Percentiles rank a stretch among this genome's conserved stretches.
phyloP scores from a whole-genome alignment of 2,797 vertebrate genomes.

The Tympanoctomys barrerae region DNA sequence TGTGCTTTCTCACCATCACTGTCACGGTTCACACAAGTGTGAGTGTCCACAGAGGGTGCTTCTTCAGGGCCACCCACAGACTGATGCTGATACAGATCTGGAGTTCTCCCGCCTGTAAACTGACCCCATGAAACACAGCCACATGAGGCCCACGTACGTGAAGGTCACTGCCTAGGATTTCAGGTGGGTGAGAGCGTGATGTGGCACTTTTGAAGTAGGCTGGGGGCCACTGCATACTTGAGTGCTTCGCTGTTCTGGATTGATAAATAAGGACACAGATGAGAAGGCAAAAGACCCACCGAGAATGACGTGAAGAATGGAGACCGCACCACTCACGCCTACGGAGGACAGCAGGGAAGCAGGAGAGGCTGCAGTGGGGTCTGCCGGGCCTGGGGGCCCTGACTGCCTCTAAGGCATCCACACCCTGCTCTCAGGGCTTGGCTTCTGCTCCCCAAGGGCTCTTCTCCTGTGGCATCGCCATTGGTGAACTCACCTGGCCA shows the following conservation, averaged over 20 bases:
- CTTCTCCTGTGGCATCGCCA: background rate
- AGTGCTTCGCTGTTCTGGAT: background rate
- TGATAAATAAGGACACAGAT: background rate
- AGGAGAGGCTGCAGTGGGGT: background rate
- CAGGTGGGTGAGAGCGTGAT: background rate
- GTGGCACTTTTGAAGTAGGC: background rate
- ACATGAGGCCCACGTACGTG: accelerated
- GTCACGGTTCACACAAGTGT: background rate
- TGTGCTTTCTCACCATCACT: background rate
- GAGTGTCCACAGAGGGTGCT: background rate
- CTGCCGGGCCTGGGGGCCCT: background rate
- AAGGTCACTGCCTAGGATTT: background rate
- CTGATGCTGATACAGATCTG: background rate
- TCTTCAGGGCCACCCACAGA: background rate
- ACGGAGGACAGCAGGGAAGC: background rate
- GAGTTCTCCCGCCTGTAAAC: background rate
- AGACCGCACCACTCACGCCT: background rate
- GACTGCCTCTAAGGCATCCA: background rate
- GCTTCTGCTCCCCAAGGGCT: background rate
- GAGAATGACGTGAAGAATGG: background rate
- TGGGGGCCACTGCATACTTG: background rate
- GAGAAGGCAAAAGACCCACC: background rate
- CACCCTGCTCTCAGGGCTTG: background rate
- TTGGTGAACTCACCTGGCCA: background rate
- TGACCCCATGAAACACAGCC: background rate